Percentiles rank a stretch among this genome's conserved stretches.
These are phyloP conservation scores for Eupithecia pulchellata DNA, from an alignment of 2,888 invertebrate genomes.

Conservation along the genomic window DNA sequence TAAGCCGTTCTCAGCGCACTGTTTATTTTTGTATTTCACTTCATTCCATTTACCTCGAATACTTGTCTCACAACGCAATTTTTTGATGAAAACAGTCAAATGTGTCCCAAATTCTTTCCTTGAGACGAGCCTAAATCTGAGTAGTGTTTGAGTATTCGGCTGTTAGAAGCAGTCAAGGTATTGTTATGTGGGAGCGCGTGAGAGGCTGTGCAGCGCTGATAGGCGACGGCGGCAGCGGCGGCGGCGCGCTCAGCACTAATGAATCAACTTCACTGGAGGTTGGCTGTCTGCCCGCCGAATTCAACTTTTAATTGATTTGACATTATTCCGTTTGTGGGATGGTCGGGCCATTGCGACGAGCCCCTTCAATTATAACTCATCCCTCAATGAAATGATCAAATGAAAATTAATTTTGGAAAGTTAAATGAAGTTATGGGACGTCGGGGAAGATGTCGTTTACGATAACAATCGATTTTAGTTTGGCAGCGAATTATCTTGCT, in stretches of 20 bases:
- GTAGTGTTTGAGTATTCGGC: slow-evolving; percentile 31
- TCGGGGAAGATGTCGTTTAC: slow-evolving; percentile 58
- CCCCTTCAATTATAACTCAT: slow-evolving; percentile 81
- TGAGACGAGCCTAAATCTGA: no score
- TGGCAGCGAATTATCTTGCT: slow-evolving; percentile 34
- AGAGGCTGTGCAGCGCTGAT: slow-evolving; percentile 58
- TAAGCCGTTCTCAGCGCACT: background rate
- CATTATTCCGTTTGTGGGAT: slow-evolving; percentile 81
- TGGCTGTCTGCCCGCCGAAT: slow-evolving; percentile 74
- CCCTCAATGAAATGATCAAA: slow-evolving; percentile 78
- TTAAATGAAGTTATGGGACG: slow-evolving; percentile 74
- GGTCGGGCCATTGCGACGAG: slow-evolving; percentile 69
- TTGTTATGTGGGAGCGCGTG: slow-evolving; percentile 48
- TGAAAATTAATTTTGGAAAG: slow-evolving; percentile 80
- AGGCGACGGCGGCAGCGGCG: slow-evolving; percentile 42
- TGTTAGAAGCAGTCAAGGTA: no score
- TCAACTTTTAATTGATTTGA: slow-evolving; percentile 83
- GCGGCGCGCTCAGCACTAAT: slow-evolving; percentile 69
- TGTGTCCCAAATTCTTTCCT: no score
- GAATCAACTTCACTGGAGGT: slow-evolving; percentile 71
- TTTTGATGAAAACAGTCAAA: no score
- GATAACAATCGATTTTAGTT: slow-evolving; percentile 54
- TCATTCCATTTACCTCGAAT: no score
- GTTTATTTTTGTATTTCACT: slow-evolving; percentile 16
- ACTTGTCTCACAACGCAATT: no score